Percentiles rank a stretch among this genome's conserved stretches.
These are phyloP conservation scores for Melanostoma mellinum DNA, from an alignment of 2,888 invertebrate genomes.

Conservation along the genomic window DNA sequence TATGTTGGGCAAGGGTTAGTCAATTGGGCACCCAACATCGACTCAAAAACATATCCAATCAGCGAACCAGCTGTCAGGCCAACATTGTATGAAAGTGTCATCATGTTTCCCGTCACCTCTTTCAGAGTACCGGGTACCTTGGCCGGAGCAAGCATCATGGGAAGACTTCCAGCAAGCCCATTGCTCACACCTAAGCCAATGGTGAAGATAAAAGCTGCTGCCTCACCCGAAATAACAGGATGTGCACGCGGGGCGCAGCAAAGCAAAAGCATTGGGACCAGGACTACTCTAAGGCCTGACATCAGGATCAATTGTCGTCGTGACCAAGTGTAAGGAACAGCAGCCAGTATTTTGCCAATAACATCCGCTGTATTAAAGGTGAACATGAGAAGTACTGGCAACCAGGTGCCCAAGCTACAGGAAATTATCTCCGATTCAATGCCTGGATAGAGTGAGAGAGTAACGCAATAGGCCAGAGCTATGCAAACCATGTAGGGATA, in stretches of 20 bases:
- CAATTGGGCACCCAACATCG: conserved; percentile 84
- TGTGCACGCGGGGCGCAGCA: conserved; percentile 90
- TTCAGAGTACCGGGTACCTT: conserved; percentile 92
- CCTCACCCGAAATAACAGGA: conserved; percentile 88
- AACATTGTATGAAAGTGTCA: conserved; percentile 95
- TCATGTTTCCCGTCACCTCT: conserved; percentile 96
- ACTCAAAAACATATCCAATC: conserved; percentile 90
- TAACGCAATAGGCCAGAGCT: conserved; percentile 93
- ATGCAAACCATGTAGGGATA: conserved; percentile 96
- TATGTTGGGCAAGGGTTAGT: conserved; percentile 82
- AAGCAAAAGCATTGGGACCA: conserved; percentile 91
- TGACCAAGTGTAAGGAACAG: conserved; percentile 92
- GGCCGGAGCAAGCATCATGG: conserved; percentile 95
- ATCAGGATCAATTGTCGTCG: conserved; percentile 89
- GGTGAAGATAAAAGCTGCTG: conserved; percentile 87
- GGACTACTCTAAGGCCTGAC: conserved; percentile 87
- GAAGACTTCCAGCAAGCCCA: conserved; percentile 94
- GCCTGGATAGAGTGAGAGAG: conserved; percentile 94
- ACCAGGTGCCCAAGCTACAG: conserved; percentile 92
- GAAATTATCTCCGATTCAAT: conserved; percentile 94
- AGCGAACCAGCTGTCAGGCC: conserved; percentile 92
- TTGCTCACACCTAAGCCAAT: conserved; percentile 91
- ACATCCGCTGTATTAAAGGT: conserved; percentile 94
- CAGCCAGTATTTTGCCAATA: conserved; percentile 89
- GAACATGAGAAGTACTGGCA: conserved; percentile 95